A percentile compares a stretch with the other conserved stretches of the same genome.
phyloP scores from a whole-genome alignment of 2,888 invertebrate species.

The Caenorhabditis sulstoni region DNA sequence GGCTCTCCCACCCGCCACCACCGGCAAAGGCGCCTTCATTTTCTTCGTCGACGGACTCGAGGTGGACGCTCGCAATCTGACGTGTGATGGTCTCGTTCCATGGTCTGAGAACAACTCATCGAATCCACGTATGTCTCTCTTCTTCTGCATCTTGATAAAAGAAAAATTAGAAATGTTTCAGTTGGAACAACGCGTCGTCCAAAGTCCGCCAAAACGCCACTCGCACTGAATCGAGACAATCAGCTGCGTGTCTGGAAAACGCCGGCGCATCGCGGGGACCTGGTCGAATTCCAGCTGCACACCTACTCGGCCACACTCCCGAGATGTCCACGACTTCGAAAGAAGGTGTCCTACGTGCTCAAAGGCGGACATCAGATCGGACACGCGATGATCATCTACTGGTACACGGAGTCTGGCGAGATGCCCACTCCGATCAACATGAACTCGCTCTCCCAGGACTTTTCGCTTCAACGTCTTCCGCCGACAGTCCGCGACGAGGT shows the following conservation, averaged over 20 bases:
- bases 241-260: constrained; percentile 58
- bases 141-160: background rate
- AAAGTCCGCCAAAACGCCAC: constrained; percentile 53
- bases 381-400: constrained; percentile 67
- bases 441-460: constrained; percentile 32
- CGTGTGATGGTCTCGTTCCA: constrained; percentile 68
- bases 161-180: constrained; percentile 1
- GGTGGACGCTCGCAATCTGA: constrained; percentile 68
- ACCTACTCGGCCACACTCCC: constrained; percentile 69
- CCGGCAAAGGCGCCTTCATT: constrained; percentile 61
- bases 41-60: constrained; percentile 68
- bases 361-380: constrained; percentile 66
- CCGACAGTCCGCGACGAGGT: constrained; percentile 58
- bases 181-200: constrained; percentile 49
- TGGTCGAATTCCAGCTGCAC: constrained; percentile 62
- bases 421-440: constrained; percentile 60
- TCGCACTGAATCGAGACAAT: constrained; percentile 57
- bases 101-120: constrained; percentile 65
- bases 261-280: constrained; percentile 24
- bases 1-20: constrained; percentile 61
- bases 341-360: constrained; percentile 66
- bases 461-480: constrained; percentile 55
- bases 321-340: constrained; percentile 67
- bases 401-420: constrained; percentile 67
- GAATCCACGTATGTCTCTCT: constrained; percentile 45